These are phyloP conservation scores for Philotrypesis tridentata DNA, from an alignment of 1,140 invertebrate species.

Conservation along the genomic window DNA sequence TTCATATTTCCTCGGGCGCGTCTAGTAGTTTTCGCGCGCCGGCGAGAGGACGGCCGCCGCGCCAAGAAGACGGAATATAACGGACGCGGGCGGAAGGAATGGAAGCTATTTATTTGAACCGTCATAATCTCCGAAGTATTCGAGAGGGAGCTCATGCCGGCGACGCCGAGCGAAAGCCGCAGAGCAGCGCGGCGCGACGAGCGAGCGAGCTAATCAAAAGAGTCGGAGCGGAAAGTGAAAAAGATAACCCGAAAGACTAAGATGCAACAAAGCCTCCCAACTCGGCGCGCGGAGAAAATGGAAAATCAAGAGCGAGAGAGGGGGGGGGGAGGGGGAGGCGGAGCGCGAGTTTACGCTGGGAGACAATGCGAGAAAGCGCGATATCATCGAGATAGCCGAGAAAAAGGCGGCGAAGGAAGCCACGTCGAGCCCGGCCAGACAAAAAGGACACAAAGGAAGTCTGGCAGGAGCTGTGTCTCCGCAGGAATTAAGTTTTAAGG, in stretches of 20 bases:
- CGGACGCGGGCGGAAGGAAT: no score
- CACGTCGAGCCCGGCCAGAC: not conserved
- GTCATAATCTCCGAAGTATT: not conserved
- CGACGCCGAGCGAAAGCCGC: no score
- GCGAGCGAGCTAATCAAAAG: not conserved
- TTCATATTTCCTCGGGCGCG: not conserved
- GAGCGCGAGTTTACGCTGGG: not conserved
- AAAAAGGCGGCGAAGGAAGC: not conserved
- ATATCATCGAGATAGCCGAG: constrained; percentile 34
- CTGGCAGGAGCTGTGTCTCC: constrained; percentile 49
- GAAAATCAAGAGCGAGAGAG: constrained; percentile 16
- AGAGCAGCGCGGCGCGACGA: no score
- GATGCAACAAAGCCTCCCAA: no score
- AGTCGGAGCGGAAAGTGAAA: not conserved
- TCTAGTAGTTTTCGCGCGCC: not conserved
- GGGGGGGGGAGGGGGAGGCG: constrained; percentile 5
- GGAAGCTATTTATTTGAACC: no score
- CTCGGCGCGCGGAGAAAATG: not conserved
- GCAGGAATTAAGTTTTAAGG: constrained; percentile 62
- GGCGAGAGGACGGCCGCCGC: no score
- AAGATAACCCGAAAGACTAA: no score
- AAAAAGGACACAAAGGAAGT: constrained; percentile 20
- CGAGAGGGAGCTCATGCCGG: not conserved
- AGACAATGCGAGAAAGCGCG: not conserved
- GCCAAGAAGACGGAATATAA: no score